Percentiles rank a stretch among this genome's conserved stretches.
phyloP scores from a whole-genome alignment of 1,140 invertebrate species.

The Cotesia typhae region DNA sequence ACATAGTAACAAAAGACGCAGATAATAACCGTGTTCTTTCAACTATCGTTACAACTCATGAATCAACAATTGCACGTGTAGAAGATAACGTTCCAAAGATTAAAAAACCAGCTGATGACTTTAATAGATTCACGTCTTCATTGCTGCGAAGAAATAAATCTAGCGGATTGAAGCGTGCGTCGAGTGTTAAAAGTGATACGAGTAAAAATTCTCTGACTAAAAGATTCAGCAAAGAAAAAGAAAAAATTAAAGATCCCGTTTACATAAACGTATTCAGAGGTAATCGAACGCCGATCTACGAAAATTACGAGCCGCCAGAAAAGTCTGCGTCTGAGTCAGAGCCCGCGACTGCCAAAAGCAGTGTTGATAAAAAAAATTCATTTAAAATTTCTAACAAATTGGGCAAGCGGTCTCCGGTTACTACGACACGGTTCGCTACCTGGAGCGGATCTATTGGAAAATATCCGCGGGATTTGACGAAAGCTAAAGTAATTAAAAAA shows the following conservation, averaged over 20 bases:
- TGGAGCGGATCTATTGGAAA: constrained; percentile 11
- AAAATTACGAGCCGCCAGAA: constrained; percentile 36
- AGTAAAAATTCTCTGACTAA: neutral
- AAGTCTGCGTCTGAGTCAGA: neutral
- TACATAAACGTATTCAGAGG: constrained; percentile 38
- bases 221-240: neutral
- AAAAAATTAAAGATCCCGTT: constrained; percentile 24
- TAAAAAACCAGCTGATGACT: constrained; percentile 27
- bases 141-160: constrained; percentile 16
- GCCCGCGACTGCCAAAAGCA: neutral
- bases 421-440: neutral
- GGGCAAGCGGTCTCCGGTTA: neutral
- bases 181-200: constrained; percentile 28
- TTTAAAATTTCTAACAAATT: constrained; percentile 10
- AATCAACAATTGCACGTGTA: constrained; percentile 45
- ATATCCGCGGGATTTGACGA: neutral
- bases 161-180: constrained; percentile 12
- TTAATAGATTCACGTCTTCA: constrained; percentile 15
- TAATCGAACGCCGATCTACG: constrained; percentile 35
- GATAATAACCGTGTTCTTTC: constrained; percentile 47
- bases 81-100: constrained; percentile 40
- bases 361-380: constrained; percentile 9
- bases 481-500: constrained; percentile 1
- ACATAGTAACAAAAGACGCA: constrained; percentile 41
- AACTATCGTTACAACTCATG: constrained; percentile 46